Percentiles rank a stretch among this genome's conserved stretches.
Conservation (phyloP, 2,888 invertebrate genomes). For the Lathronympha strigana region DNA sequence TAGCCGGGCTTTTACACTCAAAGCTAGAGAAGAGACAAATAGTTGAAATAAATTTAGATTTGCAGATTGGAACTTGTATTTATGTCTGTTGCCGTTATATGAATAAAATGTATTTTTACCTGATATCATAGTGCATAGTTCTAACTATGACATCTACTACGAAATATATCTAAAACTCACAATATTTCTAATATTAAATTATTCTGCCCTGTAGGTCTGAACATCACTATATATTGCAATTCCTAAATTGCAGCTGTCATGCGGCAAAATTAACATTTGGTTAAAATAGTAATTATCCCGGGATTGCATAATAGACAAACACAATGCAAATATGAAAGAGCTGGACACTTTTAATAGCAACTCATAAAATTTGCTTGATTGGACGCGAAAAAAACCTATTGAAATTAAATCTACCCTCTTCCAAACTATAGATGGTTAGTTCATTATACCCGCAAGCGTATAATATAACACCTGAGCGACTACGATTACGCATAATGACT, state of each 20-base stretch:
- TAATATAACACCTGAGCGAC: constrained; percentile 80
- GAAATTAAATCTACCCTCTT: constrained; percentile 36
- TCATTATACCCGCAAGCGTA: constrained; percentile 67
- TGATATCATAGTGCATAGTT: too few species aligned
- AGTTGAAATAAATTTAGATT: too few species aligned
- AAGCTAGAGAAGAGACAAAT: background rate
- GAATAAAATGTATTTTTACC: too few species aligned
- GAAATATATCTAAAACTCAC: too few species aligned
- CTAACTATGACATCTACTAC: too few species aligned
- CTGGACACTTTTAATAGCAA: constrained; percentile 25
- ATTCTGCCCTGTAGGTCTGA: too few species aligned
- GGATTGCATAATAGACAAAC: constrained; percentile 9
- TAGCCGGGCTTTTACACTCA: too few species aligned
- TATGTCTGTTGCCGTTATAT: too few species aligned
- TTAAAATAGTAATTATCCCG: constrained; percentile 10
- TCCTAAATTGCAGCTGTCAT: background rate
- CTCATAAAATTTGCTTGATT: constrained; percentile 40
- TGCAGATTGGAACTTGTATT: too few species aligned
- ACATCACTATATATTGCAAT: background rate
- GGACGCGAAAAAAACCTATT: constrained; percentile 27
- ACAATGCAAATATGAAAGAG: constrained; percentile 17
- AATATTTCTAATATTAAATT: too few species aligned
- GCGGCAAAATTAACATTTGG: background rate
- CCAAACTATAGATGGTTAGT: constrained; percentile 53
- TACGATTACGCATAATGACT: constrained; percentile 76